A percentile compares a stretch with the other conserved stretches of the same genome.
phyloP scores from a whole-genome alignment of 2,888 invertebrate genomes.

The Sialis fuliginosa region DNA sequence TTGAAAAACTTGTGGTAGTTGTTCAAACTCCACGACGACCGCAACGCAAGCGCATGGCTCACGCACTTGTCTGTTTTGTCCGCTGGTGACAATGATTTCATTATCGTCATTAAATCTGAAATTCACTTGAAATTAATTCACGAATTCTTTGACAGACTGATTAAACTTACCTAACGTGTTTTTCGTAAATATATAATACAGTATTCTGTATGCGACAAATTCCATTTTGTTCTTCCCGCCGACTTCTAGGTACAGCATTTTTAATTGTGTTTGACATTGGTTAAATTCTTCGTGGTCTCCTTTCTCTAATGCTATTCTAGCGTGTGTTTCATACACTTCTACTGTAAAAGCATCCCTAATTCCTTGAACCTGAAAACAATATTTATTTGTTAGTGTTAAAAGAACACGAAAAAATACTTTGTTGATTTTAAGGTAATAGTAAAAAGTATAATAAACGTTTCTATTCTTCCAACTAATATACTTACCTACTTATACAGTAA shows the following conservation, averaged over 20 bases:
- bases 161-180: constrained; percentile 70
- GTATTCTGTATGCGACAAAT: constrained; percentile 89
- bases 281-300: constrained; percentile 99
- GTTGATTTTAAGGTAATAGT: too few relatives aligned
- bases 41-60: constrained; percentile 68
- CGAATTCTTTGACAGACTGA: not conserved
- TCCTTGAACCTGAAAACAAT: constrained; percentile 67
- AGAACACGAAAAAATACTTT: not conserved
- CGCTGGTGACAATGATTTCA: constrained; percentile 59
- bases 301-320: constrained; percentile 91
- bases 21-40: constrained; percentile 84
- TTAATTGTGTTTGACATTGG: constrained; percentile 97
- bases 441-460: too few relatives aligned
- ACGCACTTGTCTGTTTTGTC: constrained; percentile 71
- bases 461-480: too few relatives aligned
- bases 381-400: not conserved
- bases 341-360: constrained; percentile 87
- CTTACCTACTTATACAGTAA: too few relatives aligned
- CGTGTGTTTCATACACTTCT: constrained; percentile 98
- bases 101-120: constrained; percentile 82
- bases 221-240: constrained; percentile 66
- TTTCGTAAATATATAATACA: constrained; percentile 97
- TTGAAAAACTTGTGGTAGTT: constrained; percentile 89
- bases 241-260: constrained; percentile 77
- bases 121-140: constrained; percentile 15